phyloP scores from a whole-genome alignment of 2,888 invertebrate species.

The Melieria omissa region DNA sequence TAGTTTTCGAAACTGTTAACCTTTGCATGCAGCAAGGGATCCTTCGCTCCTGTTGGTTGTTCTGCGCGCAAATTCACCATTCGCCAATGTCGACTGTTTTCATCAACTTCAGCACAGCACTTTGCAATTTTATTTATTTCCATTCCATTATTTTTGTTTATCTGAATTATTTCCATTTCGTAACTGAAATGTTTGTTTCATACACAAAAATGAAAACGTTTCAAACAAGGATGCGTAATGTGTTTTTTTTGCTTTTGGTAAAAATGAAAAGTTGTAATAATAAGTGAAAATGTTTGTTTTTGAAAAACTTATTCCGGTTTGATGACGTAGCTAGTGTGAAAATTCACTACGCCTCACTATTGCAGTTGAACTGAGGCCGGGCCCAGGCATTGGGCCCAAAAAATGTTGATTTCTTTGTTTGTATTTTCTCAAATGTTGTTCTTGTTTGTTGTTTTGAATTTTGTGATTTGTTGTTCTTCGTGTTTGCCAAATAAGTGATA shows the following conservation, averaged over 20 bases:
- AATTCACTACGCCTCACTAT: slow-evolving; percentile 55
- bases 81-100: too few relatives aligned
- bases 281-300: slow-evolving; percentile 44
- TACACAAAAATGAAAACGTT: slow-evolving; percentile 39
- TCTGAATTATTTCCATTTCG: neutral
- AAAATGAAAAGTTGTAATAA: slow-evolving; percentile 44
- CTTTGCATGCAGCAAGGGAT: too few relatives aligned
- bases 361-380: slow-evolving; percentile 49
- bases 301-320: slow-evolving; percentile 49
- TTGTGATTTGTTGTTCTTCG: slow-evolving; percentile 28
- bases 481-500: slow-evolving; percentile 62
- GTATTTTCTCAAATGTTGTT: slow-evolving; percentile 34
- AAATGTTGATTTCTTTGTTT: slow-evolving; percentile 24
- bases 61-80: too few relatives aligned
- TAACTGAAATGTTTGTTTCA: too few relatives aligned
- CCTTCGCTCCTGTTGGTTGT: too few relatives aligned
- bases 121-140: slow-evolving; percentile 54
- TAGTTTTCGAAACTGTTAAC: too few relatives aligned
- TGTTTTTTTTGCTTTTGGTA: slow-evolving; percentile 24
- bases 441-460: slow-evolving; percentile 27
- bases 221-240: slow-evolving; percentile 56
- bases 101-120: neutral
- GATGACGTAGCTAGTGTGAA: slow-evolving; percentile 28
- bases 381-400: slow-evolving; percentile 14
- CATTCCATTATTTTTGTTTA: slow-evolving; percentile 29